Conservation (phyloP, 2,888 invertebrate genomes). For the Cataglyphis albicans region DNA sequence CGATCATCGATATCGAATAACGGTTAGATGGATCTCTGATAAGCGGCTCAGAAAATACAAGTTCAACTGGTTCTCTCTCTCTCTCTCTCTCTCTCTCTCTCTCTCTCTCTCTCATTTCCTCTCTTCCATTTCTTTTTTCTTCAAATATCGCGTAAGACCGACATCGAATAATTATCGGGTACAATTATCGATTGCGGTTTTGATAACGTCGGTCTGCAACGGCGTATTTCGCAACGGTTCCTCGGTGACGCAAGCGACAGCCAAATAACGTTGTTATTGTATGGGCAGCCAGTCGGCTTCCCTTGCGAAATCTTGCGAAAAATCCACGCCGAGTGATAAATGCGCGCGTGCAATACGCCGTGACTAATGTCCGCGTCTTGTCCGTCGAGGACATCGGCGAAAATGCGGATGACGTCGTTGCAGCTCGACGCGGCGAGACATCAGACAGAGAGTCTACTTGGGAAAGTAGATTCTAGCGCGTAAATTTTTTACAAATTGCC, state of each 20-base stretch:
- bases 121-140: not conserved
- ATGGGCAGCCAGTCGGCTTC: constrained; percentile 15
- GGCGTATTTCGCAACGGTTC: constrained; percentile 66
- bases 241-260: constrained; percentile 46
- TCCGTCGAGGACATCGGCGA: not conserved
- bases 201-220: constrained; percentile 56
- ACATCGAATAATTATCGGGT: constrained; percentile 64
- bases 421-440: not conserved
- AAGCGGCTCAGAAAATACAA: constrained; percentile 44
- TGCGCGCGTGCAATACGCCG: constrained; percentile 7
- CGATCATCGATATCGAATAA: constrained; percentile 47
- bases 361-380: constrained; percentile 17
- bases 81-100: constrained; percentile 17
- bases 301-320: constrained; percentile 62
- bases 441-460: not conserved
- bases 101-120: not conserved
- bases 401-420: constrained; percentile 5
- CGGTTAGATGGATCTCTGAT: constrained; percentile 40
- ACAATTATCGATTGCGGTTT: constrained; percentile 69
- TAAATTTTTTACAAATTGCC: not conserved
- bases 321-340: constrained; percentile 56
- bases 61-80: constrained; percentile 59
- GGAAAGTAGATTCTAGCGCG: not conserved
- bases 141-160: constrained; percentile 46
- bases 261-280: constrained; percentile 42